These are phyloP conservation scores for Spheniscus humboldti DNA, from an alignment of 2,797 vertebrate species.

Conservation along the genomic window DNA sequence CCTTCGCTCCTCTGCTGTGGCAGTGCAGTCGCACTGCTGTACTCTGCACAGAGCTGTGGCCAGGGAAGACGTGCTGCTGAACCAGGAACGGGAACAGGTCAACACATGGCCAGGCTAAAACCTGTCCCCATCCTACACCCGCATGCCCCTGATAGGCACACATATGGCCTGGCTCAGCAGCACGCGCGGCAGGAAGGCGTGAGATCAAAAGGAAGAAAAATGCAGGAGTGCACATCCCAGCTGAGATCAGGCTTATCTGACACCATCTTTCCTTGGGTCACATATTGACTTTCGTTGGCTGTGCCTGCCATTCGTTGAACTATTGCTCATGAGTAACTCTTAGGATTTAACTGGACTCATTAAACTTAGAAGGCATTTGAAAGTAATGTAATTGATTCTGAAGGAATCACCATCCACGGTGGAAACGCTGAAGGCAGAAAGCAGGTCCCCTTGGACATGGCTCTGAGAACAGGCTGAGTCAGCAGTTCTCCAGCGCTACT, in stretches of 20 bases:
- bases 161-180: neutral
- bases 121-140: neutral
- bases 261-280: neutral
- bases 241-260: neutral
- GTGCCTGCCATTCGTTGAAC: neutral
- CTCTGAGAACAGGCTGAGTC: slow-evolving; percentile 58
- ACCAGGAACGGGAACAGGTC: neutral
- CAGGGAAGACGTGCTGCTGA: neutral
- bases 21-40: neutral
- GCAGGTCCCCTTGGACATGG: neutral
- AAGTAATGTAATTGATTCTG: slow-evolving; percentile 60
- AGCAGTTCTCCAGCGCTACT: slow-evolving; percentile 55
- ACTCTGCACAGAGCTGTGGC: neutral
- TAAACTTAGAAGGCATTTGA: slow-evolving; percentile 55
- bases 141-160: neutral
- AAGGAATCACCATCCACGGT: slow-evolving; percentile 29
- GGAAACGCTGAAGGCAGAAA: slow-evolving; percentile 32
- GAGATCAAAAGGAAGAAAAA: neutral
- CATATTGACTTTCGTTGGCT: neutral
- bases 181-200: accelerated
- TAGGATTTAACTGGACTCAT: slow-evolving; percentile 37
- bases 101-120: neutral
- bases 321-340: neutral
- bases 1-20: neutral
- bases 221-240: neutral